phyloP scores from a whole-genome alignment of 2,797 vertebrate species.

The Choloepus didactylus region DNA sequence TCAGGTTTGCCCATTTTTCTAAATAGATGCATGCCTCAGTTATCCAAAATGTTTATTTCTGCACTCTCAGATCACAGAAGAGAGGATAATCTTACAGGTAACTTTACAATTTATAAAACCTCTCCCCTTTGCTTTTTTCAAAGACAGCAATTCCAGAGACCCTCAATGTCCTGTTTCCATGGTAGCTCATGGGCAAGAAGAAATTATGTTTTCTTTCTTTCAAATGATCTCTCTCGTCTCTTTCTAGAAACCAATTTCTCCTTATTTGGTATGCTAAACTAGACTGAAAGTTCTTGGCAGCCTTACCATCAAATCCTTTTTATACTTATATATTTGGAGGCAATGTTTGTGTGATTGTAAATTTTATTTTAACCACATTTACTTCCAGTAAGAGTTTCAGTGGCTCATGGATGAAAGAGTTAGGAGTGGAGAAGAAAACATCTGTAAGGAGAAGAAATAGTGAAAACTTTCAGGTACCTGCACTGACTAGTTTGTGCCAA shows the following conservation, averaged over 20 bases:
- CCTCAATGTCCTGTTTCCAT: neutral
- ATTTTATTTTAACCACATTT: neutral
- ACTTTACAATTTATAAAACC: neutral
- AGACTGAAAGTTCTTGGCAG: neutral
- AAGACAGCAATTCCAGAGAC: neutral
- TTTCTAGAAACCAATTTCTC: neutral
- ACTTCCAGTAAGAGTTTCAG: neutral
- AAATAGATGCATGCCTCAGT: neutral
- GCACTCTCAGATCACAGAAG: neutral
- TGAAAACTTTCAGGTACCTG: neutral
- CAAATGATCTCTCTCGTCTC: neutral
- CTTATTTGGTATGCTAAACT: neutral
- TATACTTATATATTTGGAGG: neutral
- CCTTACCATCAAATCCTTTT: neutral
- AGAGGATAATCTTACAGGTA: no score
- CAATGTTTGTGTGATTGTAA: neutral
- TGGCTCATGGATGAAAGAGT: neutral
- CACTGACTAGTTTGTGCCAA: neutral
- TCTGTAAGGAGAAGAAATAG: neutral
- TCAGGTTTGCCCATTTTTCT: neutral
- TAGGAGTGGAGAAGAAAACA: neutral
- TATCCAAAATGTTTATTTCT: conserved; percentile 5
- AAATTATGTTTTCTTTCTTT: neutral
- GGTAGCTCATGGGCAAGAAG: neutral
- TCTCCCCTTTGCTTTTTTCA: neutral